Percentiles rank a stretch among this genome's conserved stretches.
Conservation (phyloP, 2,797 vertebrate species). For the Catostomus latipinnis region DNA sequence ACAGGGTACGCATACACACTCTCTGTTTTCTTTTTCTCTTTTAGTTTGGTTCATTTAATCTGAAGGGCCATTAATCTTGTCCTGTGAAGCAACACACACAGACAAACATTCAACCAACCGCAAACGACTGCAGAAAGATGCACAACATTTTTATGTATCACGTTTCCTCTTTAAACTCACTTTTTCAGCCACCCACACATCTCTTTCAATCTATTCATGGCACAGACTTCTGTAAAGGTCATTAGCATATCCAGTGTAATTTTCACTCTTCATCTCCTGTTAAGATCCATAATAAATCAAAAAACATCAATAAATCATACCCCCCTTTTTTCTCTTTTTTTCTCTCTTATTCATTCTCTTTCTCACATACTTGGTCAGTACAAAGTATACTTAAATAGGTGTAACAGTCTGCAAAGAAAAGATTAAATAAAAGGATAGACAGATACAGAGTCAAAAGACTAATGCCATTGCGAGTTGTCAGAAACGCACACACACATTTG, state of each 20-base stretch:
- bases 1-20: conserved; percentile 58
- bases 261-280: conserved; percentile 76
- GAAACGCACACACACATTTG: conserved; percentile 15
- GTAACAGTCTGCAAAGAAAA: fast-evolving
- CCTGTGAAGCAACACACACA: conserved; percentile 47
- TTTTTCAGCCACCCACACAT: conserved; percentile 32
- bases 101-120: conserved; percentile 30
- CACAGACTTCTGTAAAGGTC: conserved; percentile 75
- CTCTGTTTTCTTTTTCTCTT: conserved; percentile 58
- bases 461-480: background rate
- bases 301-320: conserved; percentile 80
- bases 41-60: conserved; percentile 37
- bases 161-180: conserved; percentile 24
- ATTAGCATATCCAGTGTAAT: conserved; percentile 74
- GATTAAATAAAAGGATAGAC: background rate
- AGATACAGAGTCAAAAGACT: background rate
- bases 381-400: background rate
- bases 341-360: conserved; percentile 21
- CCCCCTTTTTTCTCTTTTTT: too few species aligned
- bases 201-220: conserved; percentile 55
- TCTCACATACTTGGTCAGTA: background rate
- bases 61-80: conserved; percentile 37
- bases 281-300: conserved; percentile 72
- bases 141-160: conserved; percentile 47
- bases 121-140: conserved; percentile 61